A percentile compares a stretch with the other conserved stretches of the same genome.
phyloP scores from a whole-genome alignment of 1,140 invertebrate genomes.

The Cherax quadricarinatus region DNA sequence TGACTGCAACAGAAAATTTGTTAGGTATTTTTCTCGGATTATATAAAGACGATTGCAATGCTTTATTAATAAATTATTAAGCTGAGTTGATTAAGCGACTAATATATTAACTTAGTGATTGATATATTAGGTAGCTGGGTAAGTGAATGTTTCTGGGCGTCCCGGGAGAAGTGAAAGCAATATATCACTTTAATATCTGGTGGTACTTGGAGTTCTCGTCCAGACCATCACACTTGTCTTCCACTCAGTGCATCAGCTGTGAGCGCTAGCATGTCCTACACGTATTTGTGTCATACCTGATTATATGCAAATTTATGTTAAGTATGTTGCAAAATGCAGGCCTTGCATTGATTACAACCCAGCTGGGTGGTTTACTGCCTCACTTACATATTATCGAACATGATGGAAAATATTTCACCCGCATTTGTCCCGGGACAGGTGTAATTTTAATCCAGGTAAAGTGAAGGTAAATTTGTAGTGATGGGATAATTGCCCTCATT shows the following conservation, averaged over 20 bases:
- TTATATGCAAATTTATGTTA: constrained; percentile 11
- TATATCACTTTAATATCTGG: too few relatives aligned
- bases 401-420: neutral
- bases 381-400: constrained; percentile 3
- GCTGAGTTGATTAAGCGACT: too few relatives aligned
- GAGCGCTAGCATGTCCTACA: neutral
- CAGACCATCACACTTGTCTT: too few relatives aligned
- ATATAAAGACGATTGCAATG: too few relatives aligned
- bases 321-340: neutral
- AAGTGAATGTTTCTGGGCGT: too few relatives aligned
- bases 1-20: too few relatives aligned
- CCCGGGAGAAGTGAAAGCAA: too few relatives aligned
- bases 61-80: too few relatives aligned
- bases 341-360: constrained; percentile 1
- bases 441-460: constrained; percentile 10
- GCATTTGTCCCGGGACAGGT: neutral
- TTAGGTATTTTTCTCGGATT: too few relatives aligned
- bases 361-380: neutral
- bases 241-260: neutral
- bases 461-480: neutral
- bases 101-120: too few relatives aligned
- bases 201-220: too few relatives aligned
- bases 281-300: neutral
- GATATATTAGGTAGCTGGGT: too few relatives aligned
- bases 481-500: neutral